Conservation (phyloP, 2,113 vertebrate genomes). For the Gulo gulo region DNA sequence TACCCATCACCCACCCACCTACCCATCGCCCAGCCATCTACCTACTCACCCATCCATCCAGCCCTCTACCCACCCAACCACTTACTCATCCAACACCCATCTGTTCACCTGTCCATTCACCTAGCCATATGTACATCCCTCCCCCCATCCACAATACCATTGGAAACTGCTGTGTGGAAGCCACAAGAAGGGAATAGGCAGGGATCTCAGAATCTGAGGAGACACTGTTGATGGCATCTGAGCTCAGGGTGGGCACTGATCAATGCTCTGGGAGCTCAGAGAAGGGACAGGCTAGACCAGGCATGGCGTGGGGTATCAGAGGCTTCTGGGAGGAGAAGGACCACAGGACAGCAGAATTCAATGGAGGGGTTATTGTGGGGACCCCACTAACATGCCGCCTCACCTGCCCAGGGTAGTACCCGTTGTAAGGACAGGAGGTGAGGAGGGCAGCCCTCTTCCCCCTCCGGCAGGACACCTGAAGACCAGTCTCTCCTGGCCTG, state of each 20-base stretch:
- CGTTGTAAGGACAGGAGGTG: neutral
- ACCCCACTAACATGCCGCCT: neutral
- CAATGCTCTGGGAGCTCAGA: neutral
- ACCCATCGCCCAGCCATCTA: rapidly evolving
- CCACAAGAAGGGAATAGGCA: neutral
- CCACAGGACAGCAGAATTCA: neutral
- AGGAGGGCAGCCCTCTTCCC: neutral
- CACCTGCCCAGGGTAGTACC: neutral
- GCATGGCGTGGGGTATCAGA: neutral
- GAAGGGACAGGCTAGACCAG: neutral
- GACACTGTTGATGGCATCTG: neutral
- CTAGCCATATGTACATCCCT: neutral
- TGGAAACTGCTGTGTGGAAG: neutral
- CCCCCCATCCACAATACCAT: too few relatives aligned
- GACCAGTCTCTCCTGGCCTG: neutral
- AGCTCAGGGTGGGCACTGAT: neutral
- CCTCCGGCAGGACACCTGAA: neutral
- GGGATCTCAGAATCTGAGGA: neutral
- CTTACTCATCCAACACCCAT: neutral
- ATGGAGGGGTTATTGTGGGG: neutral
- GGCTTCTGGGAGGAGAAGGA: neutral
- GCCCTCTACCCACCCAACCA: too few relatives aligned
- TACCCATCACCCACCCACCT: too few relatives aligned
- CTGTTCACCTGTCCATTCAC: neutral
- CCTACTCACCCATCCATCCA: neutral